A percentile compares a stretch with the other conserved stretches of the same genome.
phyloP scores from a whole-genome alignment of 2,113 vertebrate genomes.

The Xiphorhynchus elegans region DNA sequence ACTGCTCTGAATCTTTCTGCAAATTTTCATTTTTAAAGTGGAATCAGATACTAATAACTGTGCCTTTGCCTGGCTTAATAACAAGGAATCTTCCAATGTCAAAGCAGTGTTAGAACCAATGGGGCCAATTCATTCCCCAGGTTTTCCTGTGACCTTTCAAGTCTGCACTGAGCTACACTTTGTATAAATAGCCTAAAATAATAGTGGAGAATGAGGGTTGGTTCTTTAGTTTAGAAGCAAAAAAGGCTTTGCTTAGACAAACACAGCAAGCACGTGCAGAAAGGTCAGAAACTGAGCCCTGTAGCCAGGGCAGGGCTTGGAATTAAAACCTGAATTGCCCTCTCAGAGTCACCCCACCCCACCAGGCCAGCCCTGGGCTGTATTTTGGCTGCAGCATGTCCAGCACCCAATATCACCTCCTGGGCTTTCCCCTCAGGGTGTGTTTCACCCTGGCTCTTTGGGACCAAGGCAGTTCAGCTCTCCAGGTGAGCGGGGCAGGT shows the following conservation, averaged over 20 bases:
- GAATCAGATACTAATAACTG: not conserved
- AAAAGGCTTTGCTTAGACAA: slow-evolving; percentile 43
- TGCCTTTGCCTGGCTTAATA: not conserved
- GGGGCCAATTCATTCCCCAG: slow-evolving; percentile 12
- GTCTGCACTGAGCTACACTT: not conserved
- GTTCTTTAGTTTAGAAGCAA: slow-evolving; percentile 8
- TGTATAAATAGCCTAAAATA: slow-evolving; percentile 51
- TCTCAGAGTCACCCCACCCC: not conserved
- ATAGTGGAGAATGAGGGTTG: not conserved
- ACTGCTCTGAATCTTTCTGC: not conserved
- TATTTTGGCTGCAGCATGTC: accelerated
- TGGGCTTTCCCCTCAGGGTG: not conserved
- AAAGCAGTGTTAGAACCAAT: not conserved
- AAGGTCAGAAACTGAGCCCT: not conserved
- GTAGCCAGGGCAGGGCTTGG: accelerated
- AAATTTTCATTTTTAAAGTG: not conserved
- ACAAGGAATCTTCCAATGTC: not conserved
- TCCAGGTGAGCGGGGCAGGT: no score
- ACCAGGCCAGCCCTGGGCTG: not conserved
- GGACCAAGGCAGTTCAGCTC: accelerated
- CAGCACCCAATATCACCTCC: not conserved
- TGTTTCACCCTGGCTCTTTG: not conserved
- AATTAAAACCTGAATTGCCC: not conserved
- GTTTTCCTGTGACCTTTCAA: slow-evolving; percentile 60
- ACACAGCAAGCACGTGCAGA: accelerated